A percentile compares a stretch with the other conserved stretches of the same genome.
These are phyloP conservation scores for Selene dorsalis DNA, from an alignment of 2,797 vertebrate genomes.

Conservation along the genomic window DNA sequence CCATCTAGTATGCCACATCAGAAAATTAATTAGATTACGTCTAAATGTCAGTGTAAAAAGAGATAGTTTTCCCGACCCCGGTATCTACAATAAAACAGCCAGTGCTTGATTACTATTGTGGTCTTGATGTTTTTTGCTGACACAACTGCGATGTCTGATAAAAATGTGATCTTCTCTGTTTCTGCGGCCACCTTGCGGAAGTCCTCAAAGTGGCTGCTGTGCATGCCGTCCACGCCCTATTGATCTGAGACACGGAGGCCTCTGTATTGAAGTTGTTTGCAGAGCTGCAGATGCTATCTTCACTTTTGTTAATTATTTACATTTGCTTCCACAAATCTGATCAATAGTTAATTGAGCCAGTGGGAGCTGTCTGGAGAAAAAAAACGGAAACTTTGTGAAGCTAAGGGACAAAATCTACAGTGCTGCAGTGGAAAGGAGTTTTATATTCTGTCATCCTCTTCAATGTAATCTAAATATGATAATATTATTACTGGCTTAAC, in stretches of 20 bases:
- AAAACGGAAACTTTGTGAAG: constrained; percentile 62
- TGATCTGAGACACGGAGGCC: constrained; percentile 72
- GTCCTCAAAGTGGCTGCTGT: constrained; percentile 55
- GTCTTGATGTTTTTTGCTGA: constrained; percentile 71
- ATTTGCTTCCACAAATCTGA: constrained; percentile 78
- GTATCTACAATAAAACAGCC: constrained; percentile 66
- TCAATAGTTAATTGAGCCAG: constrained; percentile 82
- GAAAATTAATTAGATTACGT: constrained; percentile 49
- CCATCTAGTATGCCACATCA: constrained; percentile 23
- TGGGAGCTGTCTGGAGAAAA: constrained; percentile 55
- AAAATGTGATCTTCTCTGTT: constrained; percentile 69
- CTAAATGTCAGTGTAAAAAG: constrained; percentile 58
- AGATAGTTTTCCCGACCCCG: constrained; percentile 36
- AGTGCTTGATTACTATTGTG: constrained; percentile 49
- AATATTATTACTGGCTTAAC: constrained; percentile 20
- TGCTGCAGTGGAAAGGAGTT: constrained; percentile 33
- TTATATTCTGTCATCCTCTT: constrained; percentile 29
- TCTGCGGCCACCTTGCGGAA: constrained; percentile 60
- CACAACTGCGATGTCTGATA: constrained; percentile 72
- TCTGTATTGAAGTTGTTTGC: constrained; percentile 73
- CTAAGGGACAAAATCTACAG: constrained; percentile 44
- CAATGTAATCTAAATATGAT: constrained; percentile 2
- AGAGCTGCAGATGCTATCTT: constrained; percentile 80
- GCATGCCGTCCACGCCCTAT: constrained; percentile 66
- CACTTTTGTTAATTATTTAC: constrained; percentile 81